Percentiles rank a stretch among this genome's conserved stretches.
These are phyloP conservation scores for Colius striatus DNA, from an alignment of 2,113 vertebrate genomes.

Conservation along the genomic window DNA sequence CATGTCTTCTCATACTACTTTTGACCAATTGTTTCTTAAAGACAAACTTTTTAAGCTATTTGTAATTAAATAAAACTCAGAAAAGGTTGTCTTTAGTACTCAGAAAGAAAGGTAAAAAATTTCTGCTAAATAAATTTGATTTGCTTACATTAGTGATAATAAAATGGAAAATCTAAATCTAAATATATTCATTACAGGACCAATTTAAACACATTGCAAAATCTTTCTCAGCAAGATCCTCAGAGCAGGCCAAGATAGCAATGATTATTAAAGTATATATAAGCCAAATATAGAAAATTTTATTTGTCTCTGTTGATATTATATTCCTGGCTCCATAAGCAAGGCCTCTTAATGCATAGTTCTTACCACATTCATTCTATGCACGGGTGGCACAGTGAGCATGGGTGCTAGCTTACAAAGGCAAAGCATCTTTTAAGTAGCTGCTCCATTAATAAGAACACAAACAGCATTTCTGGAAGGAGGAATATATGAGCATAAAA, in stretches of 20 bases:
- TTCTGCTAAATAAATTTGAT: not conserved
- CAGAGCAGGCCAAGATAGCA: not conserved
- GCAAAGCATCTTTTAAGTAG: not conserved
- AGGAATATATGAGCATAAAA: not conserved
- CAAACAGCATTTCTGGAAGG: not conserved
- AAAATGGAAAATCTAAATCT: not conserved
- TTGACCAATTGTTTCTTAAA: not conserved
- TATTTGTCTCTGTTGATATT: not conserved
- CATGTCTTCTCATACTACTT: not conserved
- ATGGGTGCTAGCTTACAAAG: not conserved
- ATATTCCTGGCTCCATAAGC: not conserved
- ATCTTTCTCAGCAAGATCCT: not conserved
- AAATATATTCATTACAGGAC: constrained; percentile 18
- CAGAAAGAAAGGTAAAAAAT: not conserved
- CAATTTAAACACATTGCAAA: not conserved
- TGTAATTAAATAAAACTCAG: not conserved
- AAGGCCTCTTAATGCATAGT: not conserved
- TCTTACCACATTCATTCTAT: not conserved
- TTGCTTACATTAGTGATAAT: not conserved
- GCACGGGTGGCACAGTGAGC: not conserved
- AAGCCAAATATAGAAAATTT: not conserved
- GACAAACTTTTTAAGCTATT: not conserved
- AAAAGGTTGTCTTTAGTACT: not conserved
- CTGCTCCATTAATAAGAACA: not conserved
- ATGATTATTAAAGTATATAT: not conserved